These are phyloP conservation scores for Penaeus japonicus DNA, from an alignment of 1,140 invertebrate genomes.

Conservation along the genomic window DNA sequence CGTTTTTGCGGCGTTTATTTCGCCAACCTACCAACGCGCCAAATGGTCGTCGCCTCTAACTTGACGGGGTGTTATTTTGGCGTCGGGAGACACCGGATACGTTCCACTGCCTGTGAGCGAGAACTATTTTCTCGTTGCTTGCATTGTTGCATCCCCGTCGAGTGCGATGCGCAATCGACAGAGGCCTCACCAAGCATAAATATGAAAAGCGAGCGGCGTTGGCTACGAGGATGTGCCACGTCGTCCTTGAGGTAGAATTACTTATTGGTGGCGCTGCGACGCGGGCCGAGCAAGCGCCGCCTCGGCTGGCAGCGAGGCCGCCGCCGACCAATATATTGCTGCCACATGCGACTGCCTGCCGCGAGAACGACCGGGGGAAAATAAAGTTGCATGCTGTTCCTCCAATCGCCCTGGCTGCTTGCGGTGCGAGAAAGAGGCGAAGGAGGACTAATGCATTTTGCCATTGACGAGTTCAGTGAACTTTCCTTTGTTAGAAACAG, in stretches of 20 bases:
- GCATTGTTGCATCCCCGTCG: neutral
- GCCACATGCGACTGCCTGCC: neutral
- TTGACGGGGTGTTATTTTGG: constrained; percentile 11
- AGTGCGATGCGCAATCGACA: neutral
- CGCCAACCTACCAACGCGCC: constrained; percentile 10
- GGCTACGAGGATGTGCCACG: neutral
- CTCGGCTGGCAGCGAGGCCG: neutral
- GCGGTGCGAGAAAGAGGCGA: neutral
- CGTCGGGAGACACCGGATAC: neutral
- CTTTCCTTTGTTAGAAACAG: constrained; percentile 28
- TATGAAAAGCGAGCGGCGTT: neutral
- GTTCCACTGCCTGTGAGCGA: neutral
- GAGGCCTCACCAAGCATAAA: neutral
- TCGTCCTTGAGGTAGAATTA: constrained; percentile 1
- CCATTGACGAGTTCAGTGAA: constrained; percentile 37
- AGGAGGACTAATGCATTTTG: neutral
- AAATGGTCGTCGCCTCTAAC: neutral
- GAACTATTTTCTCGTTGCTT: neutral
- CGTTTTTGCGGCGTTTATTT: constrained; percentile 36
- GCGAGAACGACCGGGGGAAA: neutral
- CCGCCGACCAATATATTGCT: neutral
- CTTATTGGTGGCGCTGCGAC: neutral
- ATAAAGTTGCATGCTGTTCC: neutral
- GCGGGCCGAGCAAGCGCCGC: neutral
- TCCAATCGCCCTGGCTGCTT: too few relatives aligned